Percentiles rank a stretch among this genome's conserved stretches.
phyloP scores from a whole-genome alignment of 1,140 invertebrate species.

The Sipha flava region DNA sequence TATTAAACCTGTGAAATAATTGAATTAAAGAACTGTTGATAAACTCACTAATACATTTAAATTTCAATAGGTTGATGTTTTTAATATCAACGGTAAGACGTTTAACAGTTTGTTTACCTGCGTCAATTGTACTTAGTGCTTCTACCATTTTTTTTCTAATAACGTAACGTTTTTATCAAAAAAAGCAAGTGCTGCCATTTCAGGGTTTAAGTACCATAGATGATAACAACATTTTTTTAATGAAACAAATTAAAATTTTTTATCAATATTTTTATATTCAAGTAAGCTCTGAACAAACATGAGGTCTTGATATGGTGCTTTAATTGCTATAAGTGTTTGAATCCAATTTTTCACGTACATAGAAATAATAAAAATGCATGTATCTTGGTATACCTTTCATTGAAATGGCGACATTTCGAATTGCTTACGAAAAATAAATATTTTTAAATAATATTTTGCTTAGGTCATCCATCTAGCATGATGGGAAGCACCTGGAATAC shows the following conservation, averaged over 20 bases:
- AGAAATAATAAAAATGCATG: neutral
- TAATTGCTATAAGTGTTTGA: neutral
- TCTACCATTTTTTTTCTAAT: neutral
- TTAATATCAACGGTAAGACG: neutral
- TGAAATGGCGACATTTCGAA: neutral
- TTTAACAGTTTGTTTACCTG: neutral
- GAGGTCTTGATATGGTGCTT: neutral
- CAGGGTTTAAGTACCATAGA: neutral
- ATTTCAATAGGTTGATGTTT: neutral
- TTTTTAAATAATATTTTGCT: conserved; percentile 39
- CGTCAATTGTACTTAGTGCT: neutral
- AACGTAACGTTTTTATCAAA: neutral
- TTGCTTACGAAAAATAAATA: neutral
- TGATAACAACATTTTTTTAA: neutral
- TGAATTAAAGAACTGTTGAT: neutral
- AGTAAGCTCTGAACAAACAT: neutral
- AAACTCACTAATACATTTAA: neutral
- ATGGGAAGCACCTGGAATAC: conserved; percentile 40
- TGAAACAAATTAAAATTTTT: neutral
- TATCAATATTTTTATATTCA: neutral
- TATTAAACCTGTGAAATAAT: neutral
- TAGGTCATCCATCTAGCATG: conserved; percentile 44
- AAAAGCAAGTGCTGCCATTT: neutral
- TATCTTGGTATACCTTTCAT: neutral
- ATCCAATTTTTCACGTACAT: neutral